These are phyloP conservation scores for Galleria mellonella DNA, from an alignment of 1,140 invertebrate species.

Conservation along the genomic window DNA sequence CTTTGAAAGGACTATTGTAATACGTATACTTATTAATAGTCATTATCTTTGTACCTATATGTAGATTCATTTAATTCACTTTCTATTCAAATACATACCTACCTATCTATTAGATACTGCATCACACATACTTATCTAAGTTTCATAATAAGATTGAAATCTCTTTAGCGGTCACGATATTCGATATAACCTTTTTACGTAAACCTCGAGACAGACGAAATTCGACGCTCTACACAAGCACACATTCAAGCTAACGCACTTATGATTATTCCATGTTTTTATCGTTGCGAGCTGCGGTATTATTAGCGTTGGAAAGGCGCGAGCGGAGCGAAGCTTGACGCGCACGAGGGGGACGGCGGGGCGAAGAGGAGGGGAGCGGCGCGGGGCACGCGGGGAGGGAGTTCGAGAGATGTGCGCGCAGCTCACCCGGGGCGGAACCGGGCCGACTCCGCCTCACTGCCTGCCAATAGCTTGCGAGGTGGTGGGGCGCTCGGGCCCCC, in stretches of 20 bases:
- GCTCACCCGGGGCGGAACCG: constrained; percentile 13
- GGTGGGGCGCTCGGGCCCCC: constrained; percentile 61
- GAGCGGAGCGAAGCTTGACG: constrained; percentile 16
- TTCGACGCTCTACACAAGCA: constrained; percentile 53
- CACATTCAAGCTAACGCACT: constrained; percentile 65
- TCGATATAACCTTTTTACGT: background rate
- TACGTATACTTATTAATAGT: too few relatives aligned
- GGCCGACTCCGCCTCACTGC: constrained; percentile 29
- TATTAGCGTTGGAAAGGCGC: constrained; percentile 38
- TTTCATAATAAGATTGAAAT: too few relatives aligned
- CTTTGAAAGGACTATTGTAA: too few relatives aligned
- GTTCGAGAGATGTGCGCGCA: constrained; percentile 19
- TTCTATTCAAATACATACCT: background rate
- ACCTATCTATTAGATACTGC: too few relatives aligned
- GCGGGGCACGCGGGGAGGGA: background rate
- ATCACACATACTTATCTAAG: too few relatives aligned
- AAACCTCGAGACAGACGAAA: constrained; percentile 9
- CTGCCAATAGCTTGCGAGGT: constrained; percentile 45
- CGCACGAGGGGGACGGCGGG: constrained; percentile 9
- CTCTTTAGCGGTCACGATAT: too few relatives aligned
- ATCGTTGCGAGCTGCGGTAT: constrained; percentile 63
- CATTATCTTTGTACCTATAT: too few relatives aligned
- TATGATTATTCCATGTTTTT: constrained; percentile 71
- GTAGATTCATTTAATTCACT: too few relatives aligned
- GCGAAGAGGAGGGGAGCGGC: background rate